phyloP scores from a whole-genome alignment of 2,888 invertebrate genomes.

The Synergus laeviventris region DNA sequence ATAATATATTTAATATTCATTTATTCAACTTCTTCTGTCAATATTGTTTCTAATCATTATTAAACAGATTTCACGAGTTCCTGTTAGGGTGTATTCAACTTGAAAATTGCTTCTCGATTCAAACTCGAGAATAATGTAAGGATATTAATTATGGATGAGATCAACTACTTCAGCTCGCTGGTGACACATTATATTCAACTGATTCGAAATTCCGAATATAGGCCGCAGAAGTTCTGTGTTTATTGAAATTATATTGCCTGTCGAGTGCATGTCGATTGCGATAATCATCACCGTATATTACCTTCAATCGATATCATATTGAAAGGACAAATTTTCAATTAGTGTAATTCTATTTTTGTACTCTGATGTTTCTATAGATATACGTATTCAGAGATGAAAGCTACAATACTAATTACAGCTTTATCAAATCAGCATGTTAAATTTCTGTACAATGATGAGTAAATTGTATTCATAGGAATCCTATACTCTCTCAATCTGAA shows the following conservation, averaged over 20 bases:
- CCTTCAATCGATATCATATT: slow-evolving; percentile 23
- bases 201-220: slow-evolving; percentile 3
- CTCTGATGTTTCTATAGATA: background rate
- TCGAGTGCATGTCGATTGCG: background rate
- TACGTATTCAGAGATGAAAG: background rate
- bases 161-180: background rate
- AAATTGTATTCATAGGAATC: background rate
- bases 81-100: background rate
- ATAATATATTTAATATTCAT: background rate
- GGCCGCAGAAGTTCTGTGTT: background rate
- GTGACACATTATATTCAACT: slow-evolving; percentile 12
- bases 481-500: too few relatives aligned
- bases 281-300: slow-evolving; percentile 14
- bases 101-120: background rate
- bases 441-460: background rate
- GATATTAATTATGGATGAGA: slow-evolving; percentile 17
- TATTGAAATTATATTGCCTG: slow-evolving; percentile 23
- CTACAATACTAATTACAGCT: slow-evolving; percentile 14
- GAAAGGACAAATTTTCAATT: slow-evolving; percentile 21
- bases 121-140: slow-evolving; percentile 9
- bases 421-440: slow-evolving; percentile 2
- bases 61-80: background rate
- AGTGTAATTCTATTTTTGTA: slow-evolving; percentile 1
- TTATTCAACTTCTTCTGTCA: background rate
- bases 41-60: background rate